Evolutionary conservation across 2,888 invertebrate genomes (phyloP).

Genomic region (Volucella zonaria): DNA sequence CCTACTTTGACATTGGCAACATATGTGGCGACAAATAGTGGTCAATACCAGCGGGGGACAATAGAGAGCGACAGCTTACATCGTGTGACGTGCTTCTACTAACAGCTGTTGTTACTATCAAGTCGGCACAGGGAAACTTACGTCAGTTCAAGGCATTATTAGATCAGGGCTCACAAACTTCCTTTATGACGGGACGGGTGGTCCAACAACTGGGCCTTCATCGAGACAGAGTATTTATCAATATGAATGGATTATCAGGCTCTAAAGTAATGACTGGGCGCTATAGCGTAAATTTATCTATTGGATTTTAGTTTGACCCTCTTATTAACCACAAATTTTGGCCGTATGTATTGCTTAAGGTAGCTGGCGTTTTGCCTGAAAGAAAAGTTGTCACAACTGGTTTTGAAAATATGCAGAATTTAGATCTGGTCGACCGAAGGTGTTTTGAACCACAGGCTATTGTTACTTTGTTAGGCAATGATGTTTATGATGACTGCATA

Average conservation of each 20-base stretch:
- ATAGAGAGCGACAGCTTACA: neutral
- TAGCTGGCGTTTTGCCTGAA: slow-evolving; percentile 20
- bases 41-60: neutral
- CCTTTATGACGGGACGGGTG: slow-evolving; percentile 25
- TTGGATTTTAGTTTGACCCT: neutral
- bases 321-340: neutral
- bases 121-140: neutral
- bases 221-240: neutral
- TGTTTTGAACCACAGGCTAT: slow-evolving; percentile 18
- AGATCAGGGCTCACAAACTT: slow-evolving; percentile 40
- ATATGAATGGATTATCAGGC: slow-evolving; percentile 15
- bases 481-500: slow-evolving; percentile 4
- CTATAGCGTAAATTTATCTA: neutral
- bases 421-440: slow-evolving; percentile 11
- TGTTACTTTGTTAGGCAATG: slow-evolving; percentile 15
- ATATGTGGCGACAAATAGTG: neutral
- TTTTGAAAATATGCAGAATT: neutral
- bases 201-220: too few relatives aligned
- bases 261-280: neutral
- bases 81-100: slow-evolving; percentile 9
- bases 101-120: slow-evolving; percentile 13
- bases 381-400: neutral
- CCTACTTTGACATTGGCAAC: neutral
- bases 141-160: slow-evolving; percentile 21
- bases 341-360: slow-evolving; percentile 26